Conservation (phyloP, 2,797 vertebrate genomes). For the Heteromormyrus szaboi region DNA sequence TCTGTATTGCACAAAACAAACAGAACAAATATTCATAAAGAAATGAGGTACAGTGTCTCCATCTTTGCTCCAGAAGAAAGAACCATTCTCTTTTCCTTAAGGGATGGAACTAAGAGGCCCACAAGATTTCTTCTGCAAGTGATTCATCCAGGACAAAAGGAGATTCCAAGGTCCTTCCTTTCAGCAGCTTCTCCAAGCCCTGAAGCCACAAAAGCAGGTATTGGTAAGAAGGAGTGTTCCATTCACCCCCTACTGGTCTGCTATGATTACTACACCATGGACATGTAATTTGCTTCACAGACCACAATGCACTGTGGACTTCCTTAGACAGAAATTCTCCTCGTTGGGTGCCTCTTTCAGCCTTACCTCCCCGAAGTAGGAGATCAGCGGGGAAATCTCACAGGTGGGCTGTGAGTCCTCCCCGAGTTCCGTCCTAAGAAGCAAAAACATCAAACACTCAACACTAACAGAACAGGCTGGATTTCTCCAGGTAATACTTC, state of each 20-base stretch:
- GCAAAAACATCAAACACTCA: background rate
- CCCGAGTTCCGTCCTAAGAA: constrained; percentile 46
- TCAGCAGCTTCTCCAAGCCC: constrained; percentile 74
- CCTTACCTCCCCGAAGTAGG: constrained; percentile 90
- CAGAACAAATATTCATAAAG: background rate
- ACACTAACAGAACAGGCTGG: background rate
- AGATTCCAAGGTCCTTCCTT: constrained; percentile 57
- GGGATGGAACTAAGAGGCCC: constrained; percentile 20
- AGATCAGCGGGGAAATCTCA: constrained; percentile 90
- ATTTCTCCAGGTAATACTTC: background rate
- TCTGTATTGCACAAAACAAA: background rate
- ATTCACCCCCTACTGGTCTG: background rate
- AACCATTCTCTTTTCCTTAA: background rate
- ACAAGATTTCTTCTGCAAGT: constrained; percentile 39
- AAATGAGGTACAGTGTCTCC: background rate
- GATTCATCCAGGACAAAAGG: constrained; percentile 68
- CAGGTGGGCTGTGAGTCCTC: constrained; percentile 60
- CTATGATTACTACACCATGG: background rate
- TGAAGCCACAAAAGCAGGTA: constrained; percentile 42
- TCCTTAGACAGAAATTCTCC: background rate
- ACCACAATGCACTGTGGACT: background rate
- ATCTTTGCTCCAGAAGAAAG: background rate
- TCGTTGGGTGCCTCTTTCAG: background rate
- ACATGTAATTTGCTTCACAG: background rate
- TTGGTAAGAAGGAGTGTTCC: background rate